Percentiles rank a stretch among this genome's conserved stretches.
Conservation (phyloP, 2,113 vertebrate species). For the Neomonachus schauinslandi region DNA sequence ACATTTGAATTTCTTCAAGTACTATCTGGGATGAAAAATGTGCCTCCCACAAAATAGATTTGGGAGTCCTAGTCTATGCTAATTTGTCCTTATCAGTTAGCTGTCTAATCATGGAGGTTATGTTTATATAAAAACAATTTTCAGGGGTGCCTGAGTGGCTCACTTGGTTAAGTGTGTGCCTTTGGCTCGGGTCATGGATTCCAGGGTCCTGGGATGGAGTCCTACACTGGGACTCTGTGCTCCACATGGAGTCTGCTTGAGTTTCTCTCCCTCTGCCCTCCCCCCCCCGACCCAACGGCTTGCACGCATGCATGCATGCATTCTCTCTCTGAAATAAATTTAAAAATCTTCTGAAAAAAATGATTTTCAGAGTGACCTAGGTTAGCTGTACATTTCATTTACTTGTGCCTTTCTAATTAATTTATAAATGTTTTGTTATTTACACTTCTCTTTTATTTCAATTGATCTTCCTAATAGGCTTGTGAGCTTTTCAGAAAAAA, state of each 20-base stretch:
- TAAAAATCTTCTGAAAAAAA: background rate
- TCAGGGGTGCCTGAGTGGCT: background rate
- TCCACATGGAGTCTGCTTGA: background rate
- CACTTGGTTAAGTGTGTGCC: background rate
- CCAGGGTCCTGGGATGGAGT: background rate
- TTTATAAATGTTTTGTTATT: background rate
- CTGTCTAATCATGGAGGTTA: background rate
- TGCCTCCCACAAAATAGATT: background rate
- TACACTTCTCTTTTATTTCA: background rate
- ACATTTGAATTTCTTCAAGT: background rate
- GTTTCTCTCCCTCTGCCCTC: background rate
- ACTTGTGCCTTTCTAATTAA: background rate
- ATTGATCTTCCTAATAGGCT: background rate
- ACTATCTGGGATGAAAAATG: background rate
- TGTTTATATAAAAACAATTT: background rate
- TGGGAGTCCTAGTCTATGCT: background rate
- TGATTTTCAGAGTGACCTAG: background rate
- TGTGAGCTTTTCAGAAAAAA: background rate
- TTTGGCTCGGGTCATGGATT: background rate
- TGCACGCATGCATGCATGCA: no score
- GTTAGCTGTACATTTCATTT: background rate
- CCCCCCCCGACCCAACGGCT: no score
- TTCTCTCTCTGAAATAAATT: background rate
- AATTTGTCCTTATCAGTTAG: background rate
- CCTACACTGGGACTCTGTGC: background rate